Conservation (phyloP, 2,113 vertebrate species). For the Anoplopoma fimbria region DNA sequence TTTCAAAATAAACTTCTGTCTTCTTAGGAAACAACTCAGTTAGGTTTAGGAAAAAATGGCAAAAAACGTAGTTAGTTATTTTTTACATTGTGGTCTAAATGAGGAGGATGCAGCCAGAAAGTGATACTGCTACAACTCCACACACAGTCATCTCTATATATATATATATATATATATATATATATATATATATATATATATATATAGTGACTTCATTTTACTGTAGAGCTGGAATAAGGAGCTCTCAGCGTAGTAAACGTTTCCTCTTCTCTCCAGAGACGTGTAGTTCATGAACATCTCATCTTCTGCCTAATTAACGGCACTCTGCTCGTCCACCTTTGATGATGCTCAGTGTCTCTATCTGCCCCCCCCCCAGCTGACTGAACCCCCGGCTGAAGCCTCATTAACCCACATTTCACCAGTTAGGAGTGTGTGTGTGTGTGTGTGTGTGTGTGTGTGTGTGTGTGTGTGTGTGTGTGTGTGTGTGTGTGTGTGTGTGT, state of each 20-base stretch:
- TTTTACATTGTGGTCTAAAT: too few species aligned
- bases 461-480: not conserved
- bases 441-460: not conserved
- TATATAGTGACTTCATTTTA: slow-evolving; percentile 10
- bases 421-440: not conserved
- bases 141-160: not conserved
- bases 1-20: too few species aligned
- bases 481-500: not conserved
- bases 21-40: too few species aligned
- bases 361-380: slow-evolving; percentile 37
- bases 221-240: too few species aligned
- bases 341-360: slow-evolving; percentile 44
- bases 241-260: slow-evolving; percentile 19
- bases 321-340: slow-evolving; percentile 57
- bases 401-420: slow-evolving; percentile 78
- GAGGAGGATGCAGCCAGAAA: too few species aligned
- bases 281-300: slow-evolving; percentile 26
- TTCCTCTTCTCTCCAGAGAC: slow-evolving; percentile 38
- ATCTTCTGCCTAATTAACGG: slow-evolving; percentile 59
- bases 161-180: too few species aligned
- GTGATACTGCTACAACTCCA: not conserved
- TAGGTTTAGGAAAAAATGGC: too few species aligned
- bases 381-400: slow-evolving; percentile 58
- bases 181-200: too few species aligned
- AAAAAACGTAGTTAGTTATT: too few species aligned